Percentiles rank a stretch among this genome's conserved stretches.
These are phyloP conservation scores for Chrysogorgia sp. DNA, from an alignment of 92 coral and sea anemone species.

Conservation along the genomic window DNA sequence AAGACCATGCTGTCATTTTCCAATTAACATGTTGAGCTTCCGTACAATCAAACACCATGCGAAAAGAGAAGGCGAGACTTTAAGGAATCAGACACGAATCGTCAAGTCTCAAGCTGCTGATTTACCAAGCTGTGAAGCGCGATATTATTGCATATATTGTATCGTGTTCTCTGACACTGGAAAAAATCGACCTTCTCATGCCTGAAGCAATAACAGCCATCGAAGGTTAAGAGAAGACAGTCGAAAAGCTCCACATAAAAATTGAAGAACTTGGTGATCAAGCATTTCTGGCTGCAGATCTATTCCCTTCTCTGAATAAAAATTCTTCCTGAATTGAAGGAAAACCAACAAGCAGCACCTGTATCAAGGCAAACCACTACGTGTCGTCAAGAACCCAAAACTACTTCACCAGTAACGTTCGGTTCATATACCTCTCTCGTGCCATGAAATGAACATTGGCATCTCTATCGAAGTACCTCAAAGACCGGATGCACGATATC, in stretches of 20 bases:
- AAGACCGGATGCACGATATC: slow-evolving; percentile 17
- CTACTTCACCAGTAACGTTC: slow-evolving; percentile 18
- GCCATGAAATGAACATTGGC: slow-evolving; percentile 27
- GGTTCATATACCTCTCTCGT: slow-evolving; percentile 26
- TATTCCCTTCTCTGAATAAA: slow-evolving; percentile 22
- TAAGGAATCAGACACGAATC: slow-evolving; percentile 4
- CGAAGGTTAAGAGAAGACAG: slow-evolving; percentile 5
- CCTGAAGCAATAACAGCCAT: slow-evolving; percentile 25
- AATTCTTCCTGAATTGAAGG: slow-evolving; percentile 28
- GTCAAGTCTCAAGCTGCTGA: not conserved
- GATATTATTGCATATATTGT: slow-evolving; percentile 12
- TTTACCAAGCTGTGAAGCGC: slow-evolving; percentile 27
- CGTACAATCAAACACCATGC: slow-evolving; percentile 3
- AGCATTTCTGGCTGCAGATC: slow-evolving; percentile 29
- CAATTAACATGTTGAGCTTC: too few relatives aligned
- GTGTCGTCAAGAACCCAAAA: slow-evolving; percentile 15
- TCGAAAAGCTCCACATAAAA: slow-evolving; percentile 12
- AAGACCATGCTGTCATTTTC: not conserved
- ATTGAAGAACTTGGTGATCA: slow-evolving; percentile 2
- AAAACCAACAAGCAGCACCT: slow-evolving; percentile 29
- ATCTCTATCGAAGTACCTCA: slow-evolving; percentile 20
- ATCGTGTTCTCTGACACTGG: slow-evolving; percentile 11
- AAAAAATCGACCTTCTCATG: slow-evolving; percentile 14
- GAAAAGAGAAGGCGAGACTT: slow-evolving; percentile 12
- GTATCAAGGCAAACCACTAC: slow-evolving; percentile 7